Evolutionary conservation across 2,113 vertebrate species (phyloP), one percentile per base, ranked within the genome.

Genomic region (Dryoscopus gambensis): DNA sequence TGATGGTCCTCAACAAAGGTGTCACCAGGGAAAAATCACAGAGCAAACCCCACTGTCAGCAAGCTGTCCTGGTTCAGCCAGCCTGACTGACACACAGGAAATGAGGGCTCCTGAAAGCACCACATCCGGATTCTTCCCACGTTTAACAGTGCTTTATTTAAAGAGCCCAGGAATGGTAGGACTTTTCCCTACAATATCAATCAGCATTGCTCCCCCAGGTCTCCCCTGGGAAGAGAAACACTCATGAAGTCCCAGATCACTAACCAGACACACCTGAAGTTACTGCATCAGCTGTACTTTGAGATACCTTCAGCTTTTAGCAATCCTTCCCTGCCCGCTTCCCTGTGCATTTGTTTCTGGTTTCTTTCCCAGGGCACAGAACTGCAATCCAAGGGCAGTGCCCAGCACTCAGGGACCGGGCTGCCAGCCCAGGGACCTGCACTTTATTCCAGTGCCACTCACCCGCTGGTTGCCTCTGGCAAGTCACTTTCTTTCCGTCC

Each of bases 401-500:
- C 27, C 71, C 80, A 39, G 84, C 47, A 50, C 25, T 56, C 62
- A 64, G 33, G 25, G 55, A 65, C 31, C 39, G 60, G 92, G 73
- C 78, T 84, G 42, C 46, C 30, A 62, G 64, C 74, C 77, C 46
- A 73, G 59, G 35, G 13, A 53, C 60, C 17, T 15, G n/a, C 0
- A 0, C 35, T 82, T 59, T 27, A 52, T 37, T 73, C 57, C 37
- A 56, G 1, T 67, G 64, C 79, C 31, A 28, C 56, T 74, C 0
- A 0, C 31, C 17, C 0, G 0, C 13, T 49, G 40, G n/a, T 12
- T 47, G 65, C 60, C 84, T 35, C 50, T 37, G 79, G 50, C 50
- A 78, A 78, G 55, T 17, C 24, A 18, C 73, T 40, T 40, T 64
- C 49, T 37, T 46, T 47, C 40, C 0, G 0, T 46, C 35, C 83